A percentile compares a stretch with the other conserved stretches of the same genome.
Evolutionary conservation across 2,888 invertebrate genomes (phyloP).

Genomic region (Eupithecia subumbrata): DNA sequence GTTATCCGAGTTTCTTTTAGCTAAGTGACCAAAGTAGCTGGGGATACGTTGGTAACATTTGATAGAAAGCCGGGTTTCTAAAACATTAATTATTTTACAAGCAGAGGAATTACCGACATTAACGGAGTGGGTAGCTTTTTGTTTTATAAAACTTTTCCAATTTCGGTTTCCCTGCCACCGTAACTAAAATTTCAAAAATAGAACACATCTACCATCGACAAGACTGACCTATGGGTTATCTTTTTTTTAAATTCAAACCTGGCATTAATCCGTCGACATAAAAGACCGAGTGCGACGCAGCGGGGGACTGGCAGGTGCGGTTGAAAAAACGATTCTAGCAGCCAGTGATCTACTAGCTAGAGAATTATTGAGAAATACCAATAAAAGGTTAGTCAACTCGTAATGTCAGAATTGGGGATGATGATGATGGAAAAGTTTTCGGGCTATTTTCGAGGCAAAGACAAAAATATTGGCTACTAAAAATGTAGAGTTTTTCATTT

Average conservation of each 20-base stretch:
- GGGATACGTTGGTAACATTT: no score
- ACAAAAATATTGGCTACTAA: no score
- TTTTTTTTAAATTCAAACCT: slow-evolving; percentile 58
- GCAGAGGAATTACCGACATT: no score
- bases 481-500: no score
- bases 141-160: background rate
- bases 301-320: slow-evolving; percentile 76
- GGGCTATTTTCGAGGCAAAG: no score
- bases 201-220: slow-evolving; percentile 36
- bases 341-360: slow-evolving; percentile 42
- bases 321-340: slow-evolving; percentile 49
- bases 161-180: background rate
- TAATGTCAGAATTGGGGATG: background rate
- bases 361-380: slow-evolving; percentile 36
- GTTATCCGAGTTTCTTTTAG: no score
- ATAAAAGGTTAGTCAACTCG: slow-evolving; percentile 23
- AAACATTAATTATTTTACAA: no score
- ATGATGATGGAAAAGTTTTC: slow-evolving; percentile 2
- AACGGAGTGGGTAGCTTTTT: no score
- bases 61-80: no score
- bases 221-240: slow-evolving; percentile 41
- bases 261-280: slow-evolving; percentile 73
- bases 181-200: slow-evolving; percentile 25
- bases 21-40: no score
- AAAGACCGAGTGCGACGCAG: slow-evolving; percentile 60